These are phyloP conservation scores for Triops cancriformis DNA, from an alignment of 1,140 invertebrate species.

Conservation along the genomic window DNA sequence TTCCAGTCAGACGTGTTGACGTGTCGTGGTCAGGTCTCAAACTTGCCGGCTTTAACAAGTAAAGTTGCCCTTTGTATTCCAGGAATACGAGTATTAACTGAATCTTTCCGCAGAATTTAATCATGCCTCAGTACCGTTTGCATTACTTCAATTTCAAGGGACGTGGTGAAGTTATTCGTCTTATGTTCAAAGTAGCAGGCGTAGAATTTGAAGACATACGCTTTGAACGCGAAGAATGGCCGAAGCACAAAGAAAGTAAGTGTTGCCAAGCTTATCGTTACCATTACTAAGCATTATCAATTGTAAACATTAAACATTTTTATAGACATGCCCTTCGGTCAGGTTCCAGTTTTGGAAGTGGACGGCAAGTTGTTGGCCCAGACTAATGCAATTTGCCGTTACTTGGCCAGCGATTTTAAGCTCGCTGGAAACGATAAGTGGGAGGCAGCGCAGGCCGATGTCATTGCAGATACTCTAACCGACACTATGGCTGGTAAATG, in stretches of 20 bases:
- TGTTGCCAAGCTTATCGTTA: background rate
- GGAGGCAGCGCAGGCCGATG: constrained; percentile 31
- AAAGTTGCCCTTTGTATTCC: background rate
- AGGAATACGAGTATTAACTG: background rate
- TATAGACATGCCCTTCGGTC: constrained; percentile 16
- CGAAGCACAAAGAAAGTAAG: constrained; percentile 39
- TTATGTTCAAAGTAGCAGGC: constrained; percentile 48
- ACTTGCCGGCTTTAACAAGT: background rate
- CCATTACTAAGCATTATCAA: too few relatives aligned
- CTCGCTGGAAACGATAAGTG: constrained; percentile 30
- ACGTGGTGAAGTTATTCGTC: constrained; percentile 51
- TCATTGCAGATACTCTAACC: constrained; percentile 48
- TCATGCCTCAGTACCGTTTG: constrained; percentile 42
- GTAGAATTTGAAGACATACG: constrained; percentile 51
- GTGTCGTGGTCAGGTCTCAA: background rate
- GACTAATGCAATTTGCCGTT: constrained; percentile 28
- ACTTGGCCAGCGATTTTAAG: constrained; percentile 28
- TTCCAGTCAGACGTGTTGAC: background rate
- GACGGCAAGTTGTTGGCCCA: constrained; percentile 26
- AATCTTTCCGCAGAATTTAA: constrained; percentile 18
- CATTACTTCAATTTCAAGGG: constrained; percentile 53
- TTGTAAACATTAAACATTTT: constrained; percentile 42
- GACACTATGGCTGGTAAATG: constrained; percentile 44
- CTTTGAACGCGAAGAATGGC: constrained; percentile 38
- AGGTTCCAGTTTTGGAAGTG: constrained; percentile 27